phyloP scores from a whole-genome alignment of 92 coral and sea anemone genomes.

The Bergia sp. region DNA sequence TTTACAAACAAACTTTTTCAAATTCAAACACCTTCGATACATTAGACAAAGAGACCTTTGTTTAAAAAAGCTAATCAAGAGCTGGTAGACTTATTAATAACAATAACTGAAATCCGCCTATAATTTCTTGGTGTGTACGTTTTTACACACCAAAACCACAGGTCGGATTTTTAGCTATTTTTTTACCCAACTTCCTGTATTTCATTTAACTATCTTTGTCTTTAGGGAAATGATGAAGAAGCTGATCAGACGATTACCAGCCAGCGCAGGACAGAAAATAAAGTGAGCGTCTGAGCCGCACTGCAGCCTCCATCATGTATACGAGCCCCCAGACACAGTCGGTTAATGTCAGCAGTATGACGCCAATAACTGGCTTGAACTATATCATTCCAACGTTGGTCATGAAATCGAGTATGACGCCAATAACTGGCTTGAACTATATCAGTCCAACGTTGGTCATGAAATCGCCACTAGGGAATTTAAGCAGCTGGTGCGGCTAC shows the following conservation, averaged over 20 bases:
- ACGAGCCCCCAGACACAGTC: neutral
- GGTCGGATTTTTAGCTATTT: too few species aligned
- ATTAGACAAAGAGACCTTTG: too few species aligned
- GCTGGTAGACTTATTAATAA: too few species aligned
- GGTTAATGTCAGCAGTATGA: neutral
- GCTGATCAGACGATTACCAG: constrained; percentile 60
- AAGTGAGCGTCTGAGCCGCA: neutral
- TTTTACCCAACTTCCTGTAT: neutral
- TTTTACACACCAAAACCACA: neutral
- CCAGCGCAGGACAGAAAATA: constrained; percentile 6
- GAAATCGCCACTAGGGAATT: neutral
- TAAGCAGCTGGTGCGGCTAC: too few species aligned
- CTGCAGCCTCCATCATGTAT: neutral
- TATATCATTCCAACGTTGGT: neutral
- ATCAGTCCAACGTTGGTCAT: neutral
- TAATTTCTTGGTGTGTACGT: neutral
- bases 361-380: neutral
- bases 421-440: neutral
- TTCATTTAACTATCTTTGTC: neutral
- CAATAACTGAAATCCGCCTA: too few species aligned
- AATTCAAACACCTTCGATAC: too few species aligned
- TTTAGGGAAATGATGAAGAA: constrained; percentile 70
- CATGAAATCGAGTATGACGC: neutral
- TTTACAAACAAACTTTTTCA: too few species aligned
- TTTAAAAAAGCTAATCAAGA: too few species aligned